These are phyloP conservation scores for Sapajus apella DNA, from an alignment of 2,113 vertebrate species.

Conservation along the genomic window DNA sequence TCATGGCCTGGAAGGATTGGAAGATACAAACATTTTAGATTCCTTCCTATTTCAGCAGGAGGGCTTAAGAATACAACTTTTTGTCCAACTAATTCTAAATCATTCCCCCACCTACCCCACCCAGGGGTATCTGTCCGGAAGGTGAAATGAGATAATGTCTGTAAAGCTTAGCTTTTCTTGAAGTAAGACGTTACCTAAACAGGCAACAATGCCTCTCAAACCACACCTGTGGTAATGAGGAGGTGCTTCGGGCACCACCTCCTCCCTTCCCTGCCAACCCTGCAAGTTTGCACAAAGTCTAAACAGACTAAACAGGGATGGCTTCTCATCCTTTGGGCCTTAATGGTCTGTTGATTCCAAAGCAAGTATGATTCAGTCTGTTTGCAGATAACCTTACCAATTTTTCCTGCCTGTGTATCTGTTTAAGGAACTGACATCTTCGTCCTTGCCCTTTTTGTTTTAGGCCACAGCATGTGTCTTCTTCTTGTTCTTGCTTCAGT, in stretches of 20 bases:
- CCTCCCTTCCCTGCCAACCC: slow-evolving; percentile 45
- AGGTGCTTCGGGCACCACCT: not conserved
- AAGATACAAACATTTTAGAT: slow-evolving; percentile 5
- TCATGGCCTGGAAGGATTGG: not conserved
- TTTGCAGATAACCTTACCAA: not conserved
- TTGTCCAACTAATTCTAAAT: slow-evolving; percentile 54
- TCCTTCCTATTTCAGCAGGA: slow-evolving; percentile 17
- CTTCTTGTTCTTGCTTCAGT: not conserved
- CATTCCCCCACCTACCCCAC: not conserved
- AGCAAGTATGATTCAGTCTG: slow-evolving; percentile 38
- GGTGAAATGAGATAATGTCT: slow-evolving; percentile 76
- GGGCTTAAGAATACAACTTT: slow-evolving; percentile 40
- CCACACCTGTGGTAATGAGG: slow-evolving; percentile 67
- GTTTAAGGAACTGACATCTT: not conserved
- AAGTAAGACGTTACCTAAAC: slow-evolving; percentile 71
- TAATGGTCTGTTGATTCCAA: slow-evolving; percentile 57
- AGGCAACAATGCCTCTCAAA: slow-evolving; percentile 38
- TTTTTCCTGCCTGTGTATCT: not conserved
- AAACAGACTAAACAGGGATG: not conserved
- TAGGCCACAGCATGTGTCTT: not conserved
- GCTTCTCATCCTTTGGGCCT: slow-evolving; percentile 12
- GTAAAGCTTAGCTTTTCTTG: slow-evolving; percentile 57
- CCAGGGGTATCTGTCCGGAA: slow-evolving; percentile 59
- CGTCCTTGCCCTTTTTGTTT: not conserved
- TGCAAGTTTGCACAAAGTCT: slow-evolving; percentile 66